These are phyloP conservation scores for Lophotis ruficrista DNA, from an alignment of 2,113 vertebrate species.

Conservation along the genomic window DNA sequence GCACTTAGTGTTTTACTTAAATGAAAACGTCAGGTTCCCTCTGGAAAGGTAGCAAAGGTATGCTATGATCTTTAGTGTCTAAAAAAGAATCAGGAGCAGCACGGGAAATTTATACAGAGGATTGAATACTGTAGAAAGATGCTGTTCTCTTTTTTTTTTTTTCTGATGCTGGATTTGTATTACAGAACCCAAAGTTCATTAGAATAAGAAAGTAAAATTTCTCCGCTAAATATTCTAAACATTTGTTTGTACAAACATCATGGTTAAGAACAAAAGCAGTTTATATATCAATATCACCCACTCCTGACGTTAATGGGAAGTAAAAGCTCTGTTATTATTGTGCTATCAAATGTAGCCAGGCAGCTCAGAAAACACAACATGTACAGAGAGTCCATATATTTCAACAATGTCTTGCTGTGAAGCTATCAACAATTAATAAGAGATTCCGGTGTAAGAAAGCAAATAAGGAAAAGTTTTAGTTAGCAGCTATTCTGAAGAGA, in stretches of 20 bases:
- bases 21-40: neutral
- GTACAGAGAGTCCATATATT: neutral
- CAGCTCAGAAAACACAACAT: neutral
- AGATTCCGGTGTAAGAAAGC: neutral
- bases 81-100: neutral
- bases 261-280: neutral
- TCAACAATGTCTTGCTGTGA: neutral
- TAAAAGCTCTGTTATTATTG: neutral
- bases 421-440: neutral
- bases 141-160: neutral
- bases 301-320: neutral
- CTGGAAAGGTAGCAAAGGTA: neutral
- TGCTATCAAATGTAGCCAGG: slow-evolving; percentile 1
- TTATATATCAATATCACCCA: neutral
- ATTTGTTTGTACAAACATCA: neutral
- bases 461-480: neutral
- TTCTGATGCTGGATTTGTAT: neutral
- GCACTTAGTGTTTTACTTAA: neutral
- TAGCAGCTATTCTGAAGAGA: neutral
- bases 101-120: neutral
- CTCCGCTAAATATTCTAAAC: neutral
- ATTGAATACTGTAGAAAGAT: neutral
- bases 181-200: neutral
- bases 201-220: neutral
- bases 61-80: neutral